Conservation (phyloP, 2,797 vertebrate genomes). For the Myotis pilosus region DNA sequence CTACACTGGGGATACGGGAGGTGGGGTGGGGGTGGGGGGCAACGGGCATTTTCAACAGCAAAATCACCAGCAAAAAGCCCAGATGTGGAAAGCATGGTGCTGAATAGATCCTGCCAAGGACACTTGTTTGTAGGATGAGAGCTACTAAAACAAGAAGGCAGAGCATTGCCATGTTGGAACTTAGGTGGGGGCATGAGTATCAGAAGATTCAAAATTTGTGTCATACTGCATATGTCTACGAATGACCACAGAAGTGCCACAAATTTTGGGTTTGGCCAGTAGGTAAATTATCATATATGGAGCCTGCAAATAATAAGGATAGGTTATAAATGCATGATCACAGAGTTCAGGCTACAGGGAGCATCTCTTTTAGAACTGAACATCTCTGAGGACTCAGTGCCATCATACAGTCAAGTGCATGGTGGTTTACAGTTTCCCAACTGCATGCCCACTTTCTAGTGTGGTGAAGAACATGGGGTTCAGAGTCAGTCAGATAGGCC, state of each 20-base stretch:
- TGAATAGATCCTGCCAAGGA: not conserved
- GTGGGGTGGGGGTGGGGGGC: fast-evolving
- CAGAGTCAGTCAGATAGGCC: not conserved
- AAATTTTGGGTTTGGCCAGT: not conserved
- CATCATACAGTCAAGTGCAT: no score
- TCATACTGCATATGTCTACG: not conserved
- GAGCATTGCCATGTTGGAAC: not conserved
- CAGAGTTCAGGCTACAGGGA: not conserved
- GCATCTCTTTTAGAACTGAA: not conserved
- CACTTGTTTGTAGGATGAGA: not conserved
- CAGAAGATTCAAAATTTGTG: not conserved
- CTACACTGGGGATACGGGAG: not conserved
- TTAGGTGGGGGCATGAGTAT: not conserved
- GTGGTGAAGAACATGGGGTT: not conserved
- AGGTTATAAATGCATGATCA: not conserved
- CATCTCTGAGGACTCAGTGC: not conserved
- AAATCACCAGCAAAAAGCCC: not conserved
- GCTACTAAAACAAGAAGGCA: not conserved
- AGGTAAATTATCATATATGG: not conserved
- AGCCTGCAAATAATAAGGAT: not conserved
- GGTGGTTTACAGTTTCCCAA: not conserved
- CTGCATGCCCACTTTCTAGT: not conserved
- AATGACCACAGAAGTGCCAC: not conserved
- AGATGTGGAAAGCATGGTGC: not conserved
- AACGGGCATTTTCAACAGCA: not conserved